Evolutionary conservation across 53 echinoderm and acorn worm species (phyloP), one percentile per base, ranked within the genome.

Genomic region (Pentamera pediparva): DNA sequence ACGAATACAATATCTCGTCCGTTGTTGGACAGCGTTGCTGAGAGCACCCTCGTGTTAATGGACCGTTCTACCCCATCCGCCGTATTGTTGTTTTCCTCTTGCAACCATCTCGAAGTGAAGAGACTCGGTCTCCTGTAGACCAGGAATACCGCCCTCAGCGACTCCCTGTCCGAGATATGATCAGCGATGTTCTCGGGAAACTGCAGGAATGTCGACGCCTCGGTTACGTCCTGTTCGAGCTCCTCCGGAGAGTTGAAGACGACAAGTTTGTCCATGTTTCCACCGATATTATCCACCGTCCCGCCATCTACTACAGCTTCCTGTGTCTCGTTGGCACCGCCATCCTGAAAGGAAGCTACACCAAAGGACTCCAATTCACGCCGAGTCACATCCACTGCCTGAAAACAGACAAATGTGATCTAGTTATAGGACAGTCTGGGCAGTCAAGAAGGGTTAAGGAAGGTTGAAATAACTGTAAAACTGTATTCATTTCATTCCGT

Each of bases 11-110:
- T 65, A 21, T 65, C 65, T 38, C 65, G 36, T 4, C 65, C 65
- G 17, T 65, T 65, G 25, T 65, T 65, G 10, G 65, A 36, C 65
- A 65, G 27, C 27, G 65, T 37, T 21, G 65, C 65, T 25, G 65
- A 40, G 1, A 65, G 37, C 35, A 62, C 63, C 37, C 63, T 29
- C 22, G 63, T 62, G 36, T 62, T 62, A 9, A 36, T 36, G 4
- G 63, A 62, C 28, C 55, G 15, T 18, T 62, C 37, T 13, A 7
- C 24, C 15, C 21, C 35, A 4, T 36, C 4, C 11, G 63, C 37
- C 37, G 30, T 38, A 13, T 62, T 62, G 6, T 62, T 22, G 36
- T 62, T 62, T 24, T 35, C 63, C n/a, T 18, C 37, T 35, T 62
- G 63, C 24, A 62, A 24, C 63, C 63, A 62, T 36, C 24, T 33